phyloP scores from a whole-genome alignment of 1,140 invertebrate genomes.

The Dolichoris vasculosae region DNA sequence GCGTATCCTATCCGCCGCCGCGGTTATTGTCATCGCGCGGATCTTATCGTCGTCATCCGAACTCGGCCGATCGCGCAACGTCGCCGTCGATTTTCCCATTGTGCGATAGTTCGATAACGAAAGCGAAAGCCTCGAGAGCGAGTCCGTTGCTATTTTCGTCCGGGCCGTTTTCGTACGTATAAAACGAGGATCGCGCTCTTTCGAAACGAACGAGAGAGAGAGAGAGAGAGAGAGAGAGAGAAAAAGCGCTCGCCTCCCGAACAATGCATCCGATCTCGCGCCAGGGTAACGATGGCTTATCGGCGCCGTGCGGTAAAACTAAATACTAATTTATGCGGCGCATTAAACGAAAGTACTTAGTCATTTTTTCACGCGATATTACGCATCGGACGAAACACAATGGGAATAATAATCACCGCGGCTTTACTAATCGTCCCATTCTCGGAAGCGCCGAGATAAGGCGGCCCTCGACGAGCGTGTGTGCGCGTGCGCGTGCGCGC shows the following conservation, averaged over 20 bases:
- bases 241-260: background rate
- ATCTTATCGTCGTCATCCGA: background rate
- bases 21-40: background rate
- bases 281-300: background rate
- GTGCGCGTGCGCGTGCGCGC: too few relatives aligned
- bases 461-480: background rate
- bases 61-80: background rate
- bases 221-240: too few relatives aligned
- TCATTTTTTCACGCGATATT: slow-evolving; percentile 5
- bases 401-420: slow-evolving; percentile 1
- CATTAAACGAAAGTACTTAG: background rate
- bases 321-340: slow-evolving; percentile 5
- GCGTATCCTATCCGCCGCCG: background rate
- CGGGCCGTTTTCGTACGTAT: too few relatives aligned
- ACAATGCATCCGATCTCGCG: background rate
- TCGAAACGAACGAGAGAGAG: too few relatives aligned
- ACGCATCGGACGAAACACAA: background rate
- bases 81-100: background rate
- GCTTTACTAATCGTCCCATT: background rate
- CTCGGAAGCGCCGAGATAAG: background rate
- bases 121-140: background rate
- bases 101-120: background rate
- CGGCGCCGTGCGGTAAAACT: background rate
- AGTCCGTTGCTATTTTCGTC: background rate
- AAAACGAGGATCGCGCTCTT: too few relatives aligned